Evolutionary conservation across 1,140 invertebrate species (phyloP), one percentile per base, ranked within the genome.

Genomic region (Dendroctonus valens): DNA sequence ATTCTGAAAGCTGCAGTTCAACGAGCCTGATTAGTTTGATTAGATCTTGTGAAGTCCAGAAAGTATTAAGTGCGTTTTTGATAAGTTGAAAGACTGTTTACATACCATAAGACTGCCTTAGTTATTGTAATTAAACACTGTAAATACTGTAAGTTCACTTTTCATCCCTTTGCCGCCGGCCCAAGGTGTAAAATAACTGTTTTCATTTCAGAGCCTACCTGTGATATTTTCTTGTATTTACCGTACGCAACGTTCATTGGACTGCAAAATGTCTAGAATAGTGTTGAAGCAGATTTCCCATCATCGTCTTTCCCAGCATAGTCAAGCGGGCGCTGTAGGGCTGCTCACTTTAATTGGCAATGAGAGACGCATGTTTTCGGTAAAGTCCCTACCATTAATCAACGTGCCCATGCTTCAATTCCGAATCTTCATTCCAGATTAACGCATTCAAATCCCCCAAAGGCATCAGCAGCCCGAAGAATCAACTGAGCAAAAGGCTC

Each of bases 231-330:
- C 26, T 26, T 60, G 2, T 40, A 38, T 38, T 51, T 61, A 12
- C 48, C 46, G 5, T 49, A 55, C 39, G 11, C 53, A 55, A 55
- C 11, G 6, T 7, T 11, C 53, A 44, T 44, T 46, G 41, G 15
- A 9, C 11, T 2, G 14, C 7, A 68, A 41, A 6, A 68, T 68
- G 66, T 68, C 66, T 40, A 61, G 54, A 15, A 62, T 59, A 53
- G 38, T 68, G 12, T 57, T 68, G 14, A 68, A 62, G 41, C 66
- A 68, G 50, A 58, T 68, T 37, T 40, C 59, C 11, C 53, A 68
- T 8, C 42, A 53, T 41, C 42, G 15, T 12, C 12, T 68, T 5
- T 57, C 42, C 6, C 59, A 48, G 37, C 41, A 42, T 12, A 53
- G 42, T 15, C 59, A 54, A 15, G 14, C n/a, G 38, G 66, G 66